These are phyloP conservation scores for Sitta europaea DNA, from an alignment of 2,113 vertebrate species.

Conservation along the genomic window DNA sequence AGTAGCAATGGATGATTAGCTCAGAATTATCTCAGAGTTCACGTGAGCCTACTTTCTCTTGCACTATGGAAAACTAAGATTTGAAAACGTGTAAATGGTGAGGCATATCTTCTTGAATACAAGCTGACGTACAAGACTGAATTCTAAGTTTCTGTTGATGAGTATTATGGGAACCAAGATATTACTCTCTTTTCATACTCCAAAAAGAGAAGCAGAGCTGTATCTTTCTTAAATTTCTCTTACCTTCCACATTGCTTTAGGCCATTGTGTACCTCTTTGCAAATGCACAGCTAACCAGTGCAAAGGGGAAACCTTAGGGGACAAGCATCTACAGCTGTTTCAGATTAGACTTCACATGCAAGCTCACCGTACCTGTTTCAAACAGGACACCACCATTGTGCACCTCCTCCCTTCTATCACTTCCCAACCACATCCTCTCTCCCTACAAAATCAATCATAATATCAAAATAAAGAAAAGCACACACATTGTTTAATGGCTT, in stretches of 20 bases:
- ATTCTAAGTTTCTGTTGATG: not conserved
- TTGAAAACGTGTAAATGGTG: not conserved
- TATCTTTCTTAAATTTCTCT: not conserved
- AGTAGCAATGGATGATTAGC: not conserved
- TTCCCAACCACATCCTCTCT: not conserved
- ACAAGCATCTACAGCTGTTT: not conserved
- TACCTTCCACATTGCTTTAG: not conserved
- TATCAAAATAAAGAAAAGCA: not conserved
- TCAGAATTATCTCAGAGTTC: not conserved
- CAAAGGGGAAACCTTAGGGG: not conserved
- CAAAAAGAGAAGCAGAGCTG: not conserved
- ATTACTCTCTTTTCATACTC: not conserved
- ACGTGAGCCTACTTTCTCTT: not conserved
- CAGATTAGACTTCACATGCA: not conserved
- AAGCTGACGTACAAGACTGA: not conserved
- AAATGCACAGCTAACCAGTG: not conserved
- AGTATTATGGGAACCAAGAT: not conserved
- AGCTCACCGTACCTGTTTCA: not conserved
- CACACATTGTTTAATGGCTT: not conserved
- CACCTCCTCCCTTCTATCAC: not conserved
- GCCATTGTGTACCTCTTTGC: not conserved
- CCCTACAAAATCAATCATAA: not conserved
- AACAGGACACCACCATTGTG: not conserved
- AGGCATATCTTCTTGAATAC: not conserved
- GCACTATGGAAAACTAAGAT: not conserved